These are phyloP conservation scores for Temnothorax rugatulus DNA, from an alignment of 2,888 invertebrate genomes.

Conservation along the genomic window DNA sequence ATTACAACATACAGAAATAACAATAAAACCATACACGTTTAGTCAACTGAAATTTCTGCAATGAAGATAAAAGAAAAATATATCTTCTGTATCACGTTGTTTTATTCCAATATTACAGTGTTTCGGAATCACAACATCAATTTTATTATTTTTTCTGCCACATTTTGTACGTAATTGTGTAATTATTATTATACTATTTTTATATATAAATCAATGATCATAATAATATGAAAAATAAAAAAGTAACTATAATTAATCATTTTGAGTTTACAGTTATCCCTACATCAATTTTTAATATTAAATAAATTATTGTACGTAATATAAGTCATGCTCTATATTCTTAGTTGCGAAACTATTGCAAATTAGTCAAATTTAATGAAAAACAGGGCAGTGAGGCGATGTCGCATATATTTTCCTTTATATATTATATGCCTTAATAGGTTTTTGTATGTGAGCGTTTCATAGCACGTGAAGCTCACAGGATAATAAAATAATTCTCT, in stretches of 20 bases:
- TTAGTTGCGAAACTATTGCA: conserved; percentile 6
- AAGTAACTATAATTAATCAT: background rate
- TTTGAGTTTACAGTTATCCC: background rate
- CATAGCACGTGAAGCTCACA: background rate
- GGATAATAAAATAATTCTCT: conserved; percentile 30
- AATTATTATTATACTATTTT: background rate
- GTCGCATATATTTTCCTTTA: conserved; percentile 1
- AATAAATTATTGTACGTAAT: conserved; percentile 15
- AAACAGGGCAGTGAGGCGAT: background rate
- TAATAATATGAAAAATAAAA: background rate
- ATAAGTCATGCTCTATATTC: background rate
- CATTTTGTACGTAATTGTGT: background rate
- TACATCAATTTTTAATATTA: background rate
- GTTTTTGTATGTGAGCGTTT: conserved; percentile 14
- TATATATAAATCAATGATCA: background rate
- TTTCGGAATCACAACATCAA: background rate
- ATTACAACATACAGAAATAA: background rate
- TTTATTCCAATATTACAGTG: background rate
- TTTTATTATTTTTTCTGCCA: background rate
- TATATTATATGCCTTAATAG: background rate
- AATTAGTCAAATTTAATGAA: conserved; percentile 22
- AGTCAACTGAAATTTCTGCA: background rate
- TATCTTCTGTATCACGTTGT: background rate
- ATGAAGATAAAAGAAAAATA: background rate
- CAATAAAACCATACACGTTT: background rate